Percentiles rank a stretch among this genome's conserved stretches.
phyloP scores from a whole-genome alignment of 2,888 invertebrate genomes.

The Cyclophora punctaria region DNA sequence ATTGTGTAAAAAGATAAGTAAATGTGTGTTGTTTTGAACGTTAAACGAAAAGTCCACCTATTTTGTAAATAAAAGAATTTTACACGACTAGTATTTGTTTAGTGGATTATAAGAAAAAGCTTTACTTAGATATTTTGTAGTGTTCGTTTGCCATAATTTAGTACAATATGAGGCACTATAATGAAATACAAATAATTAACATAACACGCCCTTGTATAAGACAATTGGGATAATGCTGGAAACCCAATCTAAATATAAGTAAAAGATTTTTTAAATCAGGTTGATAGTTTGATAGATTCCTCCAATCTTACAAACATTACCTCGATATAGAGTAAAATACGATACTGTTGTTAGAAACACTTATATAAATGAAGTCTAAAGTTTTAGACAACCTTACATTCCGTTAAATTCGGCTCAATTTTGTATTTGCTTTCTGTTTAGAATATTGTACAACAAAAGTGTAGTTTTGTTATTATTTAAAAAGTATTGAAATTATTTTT shows the following conservation, averaged over 20 bases:
- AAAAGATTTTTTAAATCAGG: constrained; percentile 6
- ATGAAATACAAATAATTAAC: constrained; percentile 10
- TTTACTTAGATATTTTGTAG: constrained; percentile 60
- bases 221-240: no score
- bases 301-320: background rate
- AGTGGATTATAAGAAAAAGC: constrained; percentile 53
- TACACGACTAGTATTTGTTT: constrained; percentile 55
- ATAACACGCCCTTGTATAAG: constrained; percentile 2
- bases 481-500: no score
- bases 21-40: constrained; percentile 55
- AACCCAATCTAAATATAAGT: no score
- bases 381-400: constrained; percentile 5
- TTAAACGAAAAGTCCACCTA: constrained; percentile 74
- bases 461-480: background rate
- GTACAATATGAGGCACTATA: constrained; percentile 19
- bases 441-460: background rate
- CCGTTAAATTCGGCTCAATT: constrained; percentile 22
- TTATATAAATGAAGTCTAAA: no score
- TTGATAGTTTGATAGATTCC: background rate
- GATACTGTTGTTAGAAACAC: no score
- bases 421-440: constrained; percentile 3
- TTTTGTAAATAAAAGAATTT: constrained; percentile 72
- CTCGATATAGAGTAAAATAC: no score
- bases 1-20: constrained; percentile 39
- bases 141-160: constrained; percentile 56